Percentiles rank a stretch among this genome's conserved stretches.
Evolutionary conservation across 2,888 invertebrate genomes (phyloP).

Genomic region (Tromatobia lineatoria): DNA sequence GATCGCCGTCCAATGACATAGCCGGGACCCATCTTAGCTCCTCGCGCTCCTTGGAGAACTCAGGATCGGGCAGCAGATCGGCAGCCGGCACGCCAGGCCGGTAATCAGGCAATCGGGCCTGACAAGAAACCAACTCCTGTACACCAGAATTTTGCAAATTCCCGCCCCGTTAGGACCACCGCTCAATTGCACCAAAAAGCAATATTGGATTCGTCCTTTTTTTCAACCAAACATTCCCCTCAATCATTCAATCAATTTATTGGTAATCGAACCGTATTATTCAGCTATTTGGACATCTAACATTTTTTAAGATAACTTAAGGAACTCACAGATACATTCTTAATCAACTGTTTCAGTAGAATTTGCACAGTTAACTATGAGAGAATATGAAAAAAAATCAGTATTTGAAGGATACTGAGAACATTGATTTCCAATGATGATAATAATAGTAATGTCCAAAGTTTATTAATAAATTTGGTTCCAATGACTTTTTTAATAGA

Average conservation of each 20-base stretch:
- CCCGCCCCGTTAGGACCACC: slow-evolving; percentile 82
- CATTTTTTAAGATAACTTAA: background rate
- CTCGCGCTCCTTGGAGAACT: slow-evolving; percentile 89
- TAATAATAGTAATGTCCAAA: too few relatives aligned
- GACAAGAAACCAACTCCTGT: slow-evolving; percentile 85
- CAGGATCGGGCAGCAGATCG: slow-evolving; percentile 86
- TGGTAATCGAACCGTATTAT: slow-evolving; percentile 13
- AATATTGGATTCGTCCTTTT: slow-evolving; percentile 73
- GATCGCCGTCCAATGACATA: slow-evolving; percentile 96
- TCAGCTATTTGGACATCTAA: background rate
- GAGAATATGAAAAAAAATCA: too few relatives aligned
- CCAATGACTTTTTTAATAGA: too few relatives aligned
- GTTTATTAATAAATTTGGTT: too few relatives aligned
- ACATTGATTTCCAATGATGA: too few relatives aligned
- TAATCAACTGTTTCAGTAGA: too few relatives aligned
- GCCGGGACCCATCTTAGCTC: slow-evolving; percentile 98
- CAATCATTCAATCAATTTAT: slow-evolving; percentile 6
- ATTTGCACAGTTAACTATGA: too few relatives aligned
- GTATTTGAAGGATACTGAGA: too few relatives aligned
- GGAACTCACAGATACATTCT: too few relatives aligned
- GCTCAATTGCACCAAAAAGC: slow-evolving; percentile 76
- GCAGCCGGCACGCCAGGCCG: slow-evolving; percentile 85
- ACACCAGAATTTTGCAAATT: slow-evolving; percentile 74
- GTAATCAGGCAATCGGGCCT: slow-evolving; percentile 89
- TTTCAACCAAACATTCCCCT: slow-evolving; percentile 4